These are phyloP conservation scores for Atherinomorus stipes DNA, from an alignment of 2,113 vertebrate species.

Conservation along the genomic window DNA sequence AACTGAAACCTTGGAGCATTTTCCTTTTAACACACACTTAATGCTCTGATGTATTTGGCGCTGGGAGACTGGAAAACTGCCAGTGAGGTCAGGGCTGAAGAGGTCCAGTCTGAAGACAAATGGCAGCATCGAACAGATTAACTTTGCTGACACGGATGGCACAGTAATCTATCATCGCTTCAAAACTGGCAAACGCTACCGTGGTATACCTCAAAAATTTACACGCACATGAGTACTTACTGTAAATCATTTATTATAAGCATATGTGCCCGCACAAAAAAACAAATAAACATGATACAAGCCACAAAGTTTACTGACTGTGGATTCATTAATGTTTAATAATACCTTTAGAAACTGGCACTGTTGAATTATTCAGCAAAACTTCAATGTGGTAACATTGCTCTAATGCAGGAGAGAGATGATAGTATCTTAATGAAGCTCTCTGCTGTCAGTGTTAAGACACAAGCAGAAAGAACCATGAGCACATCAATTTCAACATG, in stretches of 20 bases:
- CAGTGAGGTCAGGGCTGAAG: constrained; percentile 50
- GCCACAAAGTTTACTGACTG: constrained; percentile 35
- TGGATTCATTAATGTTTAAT: constrained; percentile 71
- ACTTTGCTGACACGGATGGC: constrained; percentile 37
- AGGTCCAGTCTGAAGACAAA: constrained; percentile 50
- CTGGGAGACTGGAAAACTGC: constrained; percentile 23
- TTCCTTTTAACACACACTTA: background rate
- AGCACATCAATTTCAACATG: constrained; percentile 28
- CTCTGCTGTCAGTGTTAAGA: constrained; percentile 56
- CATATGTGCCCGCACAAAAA: constrained; percentile 8
- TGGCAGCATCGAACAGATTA: constrained; percentile 43
- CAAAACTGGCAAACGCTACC: constrained; percentile 24
- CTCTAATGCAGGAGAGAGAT: constrained; percentile 64
- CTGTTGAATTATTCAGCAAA: constrained; percentile 76
- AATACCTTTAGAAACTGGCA: constrained; percentile 62
- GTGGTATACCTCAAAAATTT: constrained; percentile 12
- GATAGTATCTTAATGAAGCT: constrained; percentile 69
- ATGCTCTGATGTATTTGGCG: constrained; percentile 3
- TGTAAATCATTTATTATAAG: background rate
- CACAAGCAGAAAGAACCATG: constrained; percentile 48
- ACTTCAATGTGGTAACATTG: constrained; percentile 57
- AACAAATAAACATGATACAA: constrained; percentile 21
- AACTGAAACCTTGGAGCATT: background rate
- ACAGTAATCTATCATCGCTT: constrained; percentile 36
- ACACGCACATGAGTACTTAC: background rate